Conservation (phyloP, 2,113 vertebrate genomes). For the Thamnaconus septentrionalis region DNA sequence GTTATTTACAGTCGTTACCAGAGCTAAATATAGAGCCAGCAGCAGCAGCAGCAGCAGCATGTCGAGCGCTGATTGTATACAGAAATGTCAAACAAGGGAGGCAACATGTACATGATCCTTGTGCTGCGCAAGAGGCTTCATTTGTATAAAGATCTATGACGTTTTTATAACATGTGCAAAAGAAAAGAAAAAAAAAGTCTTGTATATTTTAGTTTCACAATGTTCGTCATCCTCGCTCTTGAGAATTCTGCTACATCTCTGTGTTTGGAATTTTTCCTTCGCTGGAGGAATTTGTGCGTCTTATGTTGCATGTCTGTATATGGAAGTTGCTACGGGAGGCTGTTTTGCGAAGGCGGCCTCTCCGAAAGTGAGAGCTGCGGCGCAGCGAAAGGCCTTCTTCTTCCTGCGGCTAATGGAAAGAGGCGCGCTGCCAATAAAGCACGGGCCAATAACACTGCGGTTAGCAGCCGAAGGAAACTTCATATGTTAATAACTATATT, state of each 20-base stretch:
- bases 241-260: neutral
- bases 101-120: constrained; percentile 1
- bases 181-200: too few species aligned
- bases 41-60: constrained; percentile 3
- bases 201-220: neutral
- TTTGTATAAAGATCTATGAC: neutral
- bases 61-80: constrained; percentile 26
- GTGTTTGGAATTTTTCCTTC: constrained; percentile 23
- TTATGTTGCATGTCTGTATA: constrained; percentile 9
- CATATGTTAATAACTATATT: constrained; percentile 10
- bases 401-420: constrained; percentile 50
- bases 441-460: constrained; percentile 50
- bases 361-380: constrained; percentile 52
- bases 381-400: constrained; percentile 21
- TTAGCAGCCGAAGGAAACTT: constrained; percentile 28
- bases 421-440: constrained; percentile 45
- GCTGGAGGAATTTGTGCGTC: neutral
- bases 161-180: neutral
- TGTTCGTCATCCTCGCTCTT: constrained; percentile 5
- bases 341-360: constrained; percentile 42
- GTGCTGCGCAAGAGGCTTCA: neutral
- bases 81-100: constrained; percentile 46
- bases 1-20: constrained; percentile 9
- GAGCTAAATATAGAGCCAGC: constrained; percentile 29
- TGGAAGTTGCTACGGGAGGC: constrained; percentile 51